Conservation (phyloP, 37 sponge, comb jelly and placozoan species). For the Amphimedon queenslandica region DNA sequence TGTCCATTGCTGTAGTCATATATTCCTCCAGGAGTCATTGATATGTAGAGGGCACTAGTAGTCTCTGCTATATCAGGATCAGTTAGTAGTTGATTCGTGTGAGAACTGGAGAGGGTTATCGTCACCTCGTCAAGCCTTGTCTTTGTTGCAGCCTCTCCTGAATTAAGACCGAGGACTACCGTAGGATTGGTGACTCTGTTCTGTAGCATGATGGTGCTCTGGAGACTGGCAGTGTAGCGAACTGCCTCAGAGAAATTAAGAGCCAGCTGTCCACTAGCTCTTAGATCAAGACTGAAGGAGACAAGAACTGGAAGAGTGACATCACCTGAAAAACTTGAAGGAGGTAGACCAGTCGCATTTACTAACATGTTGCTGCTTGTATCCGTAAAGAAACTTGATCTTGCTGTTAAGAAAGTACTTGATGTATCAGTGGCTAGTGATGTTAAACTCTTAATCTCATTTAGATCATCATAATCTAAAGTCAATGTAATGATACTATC, state of each 20-base stretch:
- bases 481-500: not conserved
- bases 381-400: slow-evolving; percentile 11
- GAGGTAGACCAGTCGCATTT: not conserved
- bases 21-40: not conserved
- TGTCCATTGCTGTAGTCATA: not conserved
- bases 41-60: not conserved
- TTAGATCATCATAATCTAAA: not conserved
- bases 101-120: slow-evolving; percentile 1
- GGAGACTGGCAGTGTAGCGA: not conserved
- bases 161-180: not conserved
- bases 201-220: not conserved
- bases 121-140: not conserved
- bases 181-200: not conserved
- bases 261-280: not conserved
- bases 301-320: slow-evolving; percentile 8
- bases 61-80: slow-evolving; percentile 1
- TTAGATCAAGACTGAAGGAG: slow-evolving; percentile 10
- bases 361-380: not conserved
- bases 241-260: slow-evolving; percentile 38
- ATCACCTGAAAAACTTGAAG: slow-evolving; percentile 1
- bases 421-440: slow-evolving; percentile 15
- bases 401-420: slow-evolving; percentile 17
- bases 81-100: not conserved
- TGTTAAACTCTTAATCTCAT: slow-evolving; percentile 8
- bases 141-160: not conserved